phyloP scores from a whole-genome alignment of 2,113 vertebrate genomes.

The Vidua chalybeata region DNA sequence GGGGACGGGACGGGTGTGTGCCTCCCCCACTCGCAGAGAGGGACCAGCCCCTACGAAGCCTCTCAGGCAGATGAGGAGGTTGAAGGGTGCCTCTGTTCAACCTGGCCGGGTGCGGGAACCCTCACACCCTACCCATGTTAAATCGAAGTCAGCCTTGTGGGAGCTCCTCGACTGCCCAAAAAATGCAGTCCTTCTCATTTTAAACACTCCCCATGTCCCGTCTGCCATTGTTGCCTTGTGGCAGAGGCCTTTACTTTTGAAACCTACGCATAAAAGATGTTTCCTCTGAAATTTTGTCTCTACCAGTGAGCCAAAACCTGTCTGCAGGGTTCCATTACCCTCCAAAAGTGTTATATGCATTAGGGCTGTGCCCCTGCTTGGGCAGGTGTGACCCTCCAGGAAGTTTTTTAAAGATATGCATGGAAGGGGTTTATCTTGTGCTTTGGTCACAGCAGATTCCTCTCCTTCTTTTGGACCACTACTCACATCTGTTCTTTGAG shows the following conservation, averaged over 20 bases:
- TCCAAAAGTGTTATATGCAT: rapidly evolving
- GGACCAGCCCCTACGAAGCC: background rate
- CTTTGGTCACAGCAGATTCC: background rate
- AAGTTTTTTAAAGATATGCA: background rate
- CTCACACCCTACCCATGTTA: rapidly evolving
- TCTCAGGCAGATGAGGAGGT: rapidly evolving
- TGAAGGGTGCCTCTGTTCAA: too few relatives aligned
- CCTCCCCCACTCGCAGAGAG: too few relatives aligned
- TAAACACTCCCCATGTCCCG: rapidly evolving
- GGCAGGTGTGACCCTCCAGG: background rate
- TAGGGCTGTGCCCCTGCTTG: background rate
- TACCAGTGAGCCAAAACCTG: background rate
- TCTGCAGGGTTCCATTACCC: rapidly evolving
- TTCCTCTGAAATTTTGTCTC: background rate
- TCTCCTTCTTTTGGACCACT: background rate
- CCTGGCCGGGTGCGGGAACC: rapidly evolving
- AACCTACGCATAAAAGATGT: background rate
- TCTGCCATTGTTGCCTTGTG: rapidly evolving
- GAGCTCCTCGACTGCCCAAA: rapidly evolving
- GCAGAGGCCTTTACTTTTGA: background rate
- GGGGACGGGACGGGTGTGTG: background rate
- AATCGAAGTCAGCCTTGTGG: rapidly evolving
- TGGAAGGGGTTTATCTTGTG: background rate
- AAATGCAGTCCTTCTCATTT: rapidly evolving
- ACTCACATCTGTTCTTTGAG: background rate